Conservation (phyloP, 2,888 invertebrate species). For the Orthonevra nobilis region DNA sequence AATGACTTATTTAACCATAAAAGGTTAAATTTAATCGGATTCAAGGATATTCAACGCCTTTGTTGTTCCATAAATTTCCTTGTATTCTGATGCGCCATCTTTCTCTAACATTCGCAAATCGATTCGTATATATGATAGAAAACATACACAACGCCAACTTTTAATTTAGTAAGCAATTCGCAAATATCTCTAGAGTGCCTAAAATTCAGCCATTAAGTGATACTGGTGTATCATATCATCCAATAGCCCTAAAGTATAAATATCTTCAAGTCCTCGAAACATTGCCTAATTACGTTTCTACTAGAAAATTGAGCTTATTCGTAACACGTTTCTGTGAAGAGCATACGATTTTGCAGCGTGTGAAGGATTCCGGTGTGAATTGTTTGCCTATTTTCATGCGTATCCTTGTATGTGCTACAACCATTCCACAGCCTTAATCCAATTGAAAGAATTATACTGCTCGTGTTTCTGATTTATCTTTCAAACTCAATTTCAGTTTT, state of each 20-base stretch:
- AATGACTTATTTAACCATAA: slow-evolving; percentile 19
- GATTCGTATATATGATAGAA: no score
- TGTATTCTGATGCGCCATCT: background rate
- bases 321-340: slow-evolving; percentile 42
- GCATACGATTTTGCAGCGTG: no score
- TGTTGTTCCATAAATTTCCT: slow-evolving; percentile 31
- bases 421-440: no score
- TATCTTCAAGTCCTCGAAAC: slow-evolving; percentile 40
- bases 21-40: slow-evolving; percentile 30
- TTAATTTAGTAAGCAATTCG: slow-evolving; percentile 44
- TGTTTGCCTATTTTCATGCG: background rate
- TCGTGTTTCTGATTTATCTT: slow-evolving; percentile 36
- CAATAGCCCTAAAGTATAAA: slow-evolving; percentile 25
- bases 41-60: slow-evolving; percentile 24
- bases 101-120: no score
- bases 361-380: no score
- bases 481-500: slow-evolving; percentile 26
- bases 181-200: slow-evolving; percentile 50
- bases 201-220: background rate
- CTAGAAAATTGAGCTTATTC: slow-evolving; percentile 51
- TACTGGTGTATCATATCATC: slow-evolving; percentile 31
- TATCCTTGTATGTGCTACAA: background rate
- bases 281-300: slow-evolving; percentile 40
- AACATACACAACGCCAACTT: slow-evolving; percentile 13
- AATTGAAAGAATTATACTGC: slow-evolving; percentile 53